A percentile compares a stretch with the other conserved stretches of the same genome.
These are phyloP conservation scores for Andrena flavipes DNA, from an alignment of 2,888 invertebrate species.

Conservation along the genomic window DNA sequence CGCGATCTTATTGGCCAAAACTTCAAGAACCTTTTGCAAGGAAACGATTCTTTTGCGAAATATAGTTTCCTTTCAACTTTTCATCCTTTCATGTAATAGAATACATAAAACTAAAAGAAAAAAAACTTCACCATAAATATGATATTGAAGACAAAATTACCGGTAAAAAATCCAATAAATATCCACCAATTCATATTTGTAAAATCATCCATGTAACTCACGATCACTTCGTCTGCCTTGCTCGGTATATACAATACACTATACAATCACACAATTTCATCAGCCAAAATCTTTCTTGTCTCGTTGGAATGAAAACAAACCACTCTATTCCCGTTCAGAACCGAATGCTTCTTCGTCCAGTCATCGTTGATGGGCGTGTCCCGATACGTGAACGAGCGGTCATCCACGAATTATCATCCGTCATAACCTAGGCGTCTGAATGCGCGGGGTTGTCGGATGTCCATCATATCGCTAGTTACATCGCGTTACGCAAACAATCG, in stretches of 20 bases:
- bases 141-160: too few relatives aligned
- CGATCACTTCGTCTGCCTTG: not conserved
- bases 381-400: not conserved
- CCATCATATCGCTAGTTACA: constrained; percentile 23
- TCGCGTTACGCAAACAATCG: constrained; percentile 35
- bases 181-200: not conserved
- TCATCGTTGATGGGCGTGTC: constrained; percentile 8
- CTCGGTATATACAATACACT: not conserved
- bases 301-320: not conserved
- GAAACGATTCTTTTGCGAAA: too few relatives aligned
- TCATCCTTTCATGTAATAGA: too few relatives aligned
- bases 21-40: too few relatives aligned
- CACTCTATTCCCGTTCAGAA: not conserved
- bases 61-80: too few relatives aligned
- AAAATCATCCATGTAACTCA: not conserved
- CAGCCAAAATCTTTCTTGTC: not conserved
- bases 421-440: not conserved
- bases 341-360: not conserved
- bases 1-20: too few relatives aligned
- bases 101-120: too few relatives aligned
- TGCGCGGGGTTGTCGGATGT: not conserved
- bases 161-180: too few relatives aligned
- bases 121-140: too few relatives aligned
- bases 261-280: not conserved
- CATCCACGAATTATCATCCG: constrained; percentile 21